These are phyloP conservation scores for Athripsodes cinereus DNA, from an alignment of 2,888 invertebrate species.

Conservation along the genomic window DNA sequence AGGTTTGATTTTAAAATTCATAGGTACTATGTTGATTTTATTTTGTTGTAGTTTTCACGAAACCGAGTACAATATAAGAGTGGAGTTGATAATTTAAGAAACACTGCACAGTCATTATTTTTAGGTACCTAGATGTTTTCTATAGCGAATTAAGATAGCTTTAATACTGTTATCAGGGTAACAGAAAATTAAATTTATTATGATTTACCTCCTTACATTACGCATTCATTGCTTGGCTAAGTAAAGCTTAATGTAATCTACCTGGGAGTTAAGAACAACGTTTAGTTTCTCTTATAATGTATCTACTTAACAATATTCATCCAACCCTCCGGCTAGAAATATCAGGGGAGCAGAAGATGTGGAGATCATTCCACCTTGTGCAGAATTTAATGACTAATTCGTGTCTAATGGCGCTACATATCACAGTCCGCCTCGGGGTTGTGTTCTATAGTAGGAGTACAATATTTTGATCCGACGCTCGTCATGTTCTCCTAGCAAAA, in stretches of 20 bases:
- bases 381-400: constrained; percentile 27
- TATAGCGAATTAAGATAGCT: too few relatives aligned
- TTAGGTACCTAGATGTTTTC: too few relatives aligned
- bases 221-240: constrained; percentile 11
- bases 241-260: constrained; percentile 17
- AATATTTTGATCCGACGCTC: too few relatives aligned
- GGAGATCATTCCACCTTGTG: constrained; percentile 21
- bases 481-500: too few relatives aligned
- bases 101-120: too few relatives aligned
- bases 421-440: constrained; percentile 10
- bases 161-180: not conserved
- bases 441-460: too few relatives aligned
- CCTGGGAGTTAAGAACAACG: constrained; percentile 11
- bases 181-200: constrained; percentile 22
- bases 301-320: not conserved
- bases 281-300: not conserved
- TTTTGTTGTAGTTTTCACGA: too few relatives aligned
- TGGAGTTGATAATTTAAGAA: too few relatives aligned
- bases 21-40: too few relatives aligned
- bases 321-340: constrained; percentile 9
- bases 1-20: too few relatives aligned
- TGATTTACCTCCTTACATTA: constrained; percentile 18
- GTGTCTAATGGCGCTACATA: constrained; percentile 25
- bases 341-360: constrained; percentile 23
- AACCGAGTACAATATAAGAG: too few relatives aligned